These are phyloP conservation scores for Halisarca cf. caerulea DNA, from an alignment of 37 sponge, comb jelly and placozoan species.

Conservation along the genomic window DNA sequence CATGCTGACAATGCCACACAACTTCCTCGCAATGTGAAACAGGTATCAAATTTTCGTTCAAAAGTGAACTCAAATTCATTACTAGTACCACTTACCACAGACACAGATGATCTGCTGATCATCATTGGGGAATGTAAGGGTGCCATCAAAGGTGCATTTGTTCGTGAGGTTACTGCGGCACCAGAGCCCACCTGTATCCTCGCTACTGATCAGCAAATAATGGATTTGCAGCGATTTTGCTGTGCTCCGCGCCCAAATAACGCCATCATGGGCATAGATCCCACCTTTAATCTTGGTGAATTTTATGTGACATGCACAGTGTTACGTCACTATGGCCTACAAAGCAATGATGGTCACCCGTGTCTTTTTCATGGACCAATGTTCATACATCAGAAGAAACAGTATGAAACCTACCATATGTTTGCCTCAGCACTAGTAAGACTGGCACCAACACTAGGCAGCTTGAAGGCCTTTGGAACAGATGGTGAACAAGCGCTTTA, in stretches of 20 bases:
- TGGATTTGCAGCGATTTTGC: not conserved
- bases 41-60: not conserved
- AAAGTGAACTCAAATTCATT: no score
- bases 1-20: not conserved
- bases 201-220: not conserved
- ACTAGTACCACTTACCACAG: no score
- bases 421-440: constrained; percentile 1
- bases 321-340: not conserved
- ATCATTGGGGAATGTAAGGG: constrained; percentile 1
- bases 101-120: not conserved
- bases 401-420: constrained; percentile 1
- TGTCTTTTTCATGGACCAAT: constrained; percentile 7
- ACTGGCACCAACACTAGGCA: not conserved
- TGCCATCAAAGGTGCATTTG: not conserved
- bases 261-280: not conserved
- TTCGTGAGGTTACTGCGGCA: constrained; percentile 2
- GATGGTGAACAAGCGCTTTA: constrained; percentile 11
- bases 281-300: not conserved
- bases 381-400: not conserved
- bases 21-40: not conserved
- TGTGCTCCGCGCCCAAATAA: not conserved
- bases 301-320: not conserved
- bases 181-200: constrained; percentile 12
- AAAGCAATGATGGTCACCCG: not conserved
- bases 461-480: constrained; percentile 3